Evolutionary conservation across 2,113 vertebrate genomes (phyloP).

Genomic region (Tachysurus fulvidraco): DNA sequence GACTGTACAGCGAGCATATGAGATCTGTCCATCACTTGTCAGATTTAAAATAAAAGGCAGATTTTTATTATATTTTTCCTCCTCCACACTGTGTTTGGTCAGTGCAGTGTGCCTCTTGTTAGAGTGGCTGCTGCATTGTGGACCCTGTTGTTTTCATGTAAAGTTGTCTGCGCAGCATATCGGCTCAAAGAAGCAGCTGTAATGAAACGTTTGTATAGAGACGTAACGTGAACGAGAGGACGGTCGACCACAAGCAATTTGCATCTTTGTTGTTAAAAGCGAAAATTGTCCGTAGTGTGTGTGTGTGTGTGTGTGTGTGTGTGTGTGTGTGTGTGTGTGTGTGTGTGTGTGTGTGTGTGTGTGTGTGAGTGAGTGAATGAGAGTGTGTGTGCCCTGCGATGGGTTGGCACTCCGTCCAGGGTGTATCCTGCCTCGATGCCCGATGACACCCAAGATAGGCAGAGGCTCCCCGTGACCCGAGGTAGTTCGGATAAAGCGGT

Average conservation of each 20-base stretch:
- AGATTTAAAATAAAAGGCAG: conserved; percentile 3
- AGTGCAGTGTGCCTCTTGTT: background rate
- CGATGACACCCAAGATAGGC: too few species aligned
- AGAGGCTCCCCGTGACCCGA: too few species aligned
- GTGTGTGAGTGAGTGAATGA: too few species aligned
- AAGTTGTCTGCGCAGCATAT: background rate
- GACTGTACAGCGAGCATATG: background rate
- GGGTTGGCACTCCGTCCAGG: too few species aligned
- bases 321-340: too few species aligned
- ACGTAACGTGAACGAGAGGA: conserved; percentile 25
- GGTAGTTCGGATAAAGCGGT: too few species aligned
- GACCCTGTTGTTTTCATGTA: conserved; percentile 30
- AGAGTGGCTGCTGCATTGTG: background rate
- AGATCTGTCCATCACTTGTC: conserved; percentile 12
- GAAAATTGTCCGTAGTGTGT: too few species aligned
- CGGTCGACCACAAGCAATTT: background rate
- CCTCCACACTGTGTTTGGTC: background rate
- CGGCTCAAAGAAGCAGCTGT: conserved; percentile 1
- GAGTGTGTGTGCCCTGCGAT: too few species aligned
- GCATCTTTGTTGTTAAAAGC: background rate
- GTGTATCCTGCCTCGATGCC: too few species aligned
- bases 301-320: too few species aligned
- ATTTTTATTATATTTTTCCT: background rate
- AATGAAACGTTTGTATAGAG: conserved; percentile 47
- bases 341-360: too few species aligned